Base-by-base conservation (phyloP, 2,888 invertebrate species). In the Ophion ventricosus region DNA sequence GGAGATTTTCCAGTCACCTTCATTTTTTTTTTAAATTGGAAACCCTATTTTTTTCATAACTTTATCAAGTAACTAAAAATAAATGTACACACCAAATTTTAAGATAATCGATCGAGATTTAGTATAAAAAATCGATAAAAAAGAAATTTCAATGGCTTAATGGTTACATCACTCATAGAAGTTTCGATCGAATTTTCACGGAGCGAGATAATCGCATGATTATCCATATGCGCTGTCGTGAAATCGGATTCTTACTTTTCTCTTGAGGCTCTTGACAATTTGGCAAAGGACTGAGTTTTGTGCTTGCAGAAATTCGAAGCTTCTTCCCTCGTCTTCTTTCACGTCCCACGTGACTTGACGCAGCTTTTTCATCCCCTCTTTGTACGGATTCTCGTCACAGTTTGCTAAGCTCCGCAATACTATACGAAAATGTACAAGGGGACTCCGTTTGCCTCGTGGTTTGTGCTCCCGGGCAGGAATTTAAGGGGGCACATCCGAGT, bases 221-320 rank as follows among this genome's bases (percentile, higher is more conserved):
- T 17, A 49, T 49, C 17, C 17, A 49, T 49, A 49, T 14, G 17
- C 49, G 17, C 49, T 14, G 49, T 4, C 49, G 17, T 49, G 49
- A 49, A 49, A 49, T 17, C 0, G 49, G 49, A 49, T 49, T 49
- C 49, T 49, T 83, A 89, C 90, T 86, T 87, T 88, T 69, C 85
- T 86, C 76, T 89, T 90, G 11, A 90, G 87, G 69, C 84, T 88
- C 82, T 88, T 90, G 35, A 90, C 85, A 25, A 90, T 75, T 43
- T 90, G 85, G 17, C 85, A 84, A 14, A 90, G 79, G 63, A 90
- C 89, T 14, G 87, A 84, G 87, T 91, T 91, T 82, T 91, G 91
- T 49, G 85, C 59, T 70, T 85, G 87, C 59, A 91, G 83, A 76
- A 83, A 85, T 72, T 88, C 82, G 69, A 83, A 56, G 25, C 56